These are phyloP conservation scores for Drosophila meridionalis DNA, from an alignment of 2,888 invertebrate genomes.

Conservation along the genomic window DNA sequence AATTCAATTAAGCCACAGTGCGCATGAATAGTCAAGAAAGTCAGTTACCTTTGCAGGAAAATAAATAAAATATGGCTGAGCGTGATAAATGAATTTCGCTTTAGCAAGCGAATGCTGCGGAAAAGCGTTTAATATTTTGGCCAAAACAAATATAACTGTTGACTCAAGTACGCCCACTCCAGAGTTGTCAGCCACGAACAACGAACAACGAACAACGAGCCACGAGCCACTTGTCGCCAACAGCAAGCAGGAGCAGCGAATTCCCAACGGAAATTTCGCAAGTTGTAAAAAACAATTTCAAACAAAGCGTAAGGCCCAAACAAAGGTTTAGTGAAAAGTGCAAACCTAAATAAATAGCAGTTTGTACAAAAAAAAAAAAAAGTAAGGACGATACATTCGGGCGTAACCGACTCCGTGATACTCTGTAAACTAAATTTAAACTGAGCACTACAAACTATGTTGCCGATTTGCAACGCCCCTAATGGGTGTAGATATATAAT, in stretches of 20 bases:
- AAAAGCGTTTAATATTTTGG: slow-evolving; percentile 18
- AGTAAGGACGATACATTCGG: too few relatives aligned
- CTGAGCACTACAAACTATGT: too few relatives aligned
- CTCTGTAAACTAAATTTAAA: too few relatives aligned
- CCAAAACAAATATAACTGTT: slow-evolving; percentile 27
- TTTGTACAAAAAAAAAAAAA: not conserved
- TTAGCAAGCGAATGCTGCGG: not conserved
- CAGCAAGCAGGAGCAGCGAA: slow-evolving; percentile 3
- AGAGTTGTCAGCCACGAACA: not conserved
- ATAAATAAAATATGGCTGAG: slow-evolving; percentile 8
- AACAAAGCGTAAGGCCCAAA: not conserved
- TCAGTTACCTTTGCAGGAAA: slow-evolving; percentile 4
- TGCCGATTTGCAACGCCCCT: too few relatives aligned
- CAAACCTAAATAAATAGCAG: slow-evolving; percentile 3
- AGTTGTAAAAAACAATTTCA: slow-evolving; percentile 7
- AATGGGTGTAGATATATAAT: too few relatives aligned
- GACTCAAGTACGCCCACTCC: slow-evolving; percentile 20
- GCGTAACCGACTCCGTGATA: too few relatives aligned
- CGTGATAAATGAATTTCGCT: not conserved
- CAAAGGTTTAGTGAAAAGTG: slow-evolving; percentile 2
- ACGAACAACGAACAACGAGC: not conserved
- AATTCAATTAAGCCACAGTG: slow-evolving; percentile 16
- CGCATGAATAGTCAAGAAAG: slow-evolving; percentile 15
- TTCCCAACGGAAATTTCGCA: slow-evolving; percentile 17
- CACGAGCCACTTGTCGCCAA: slow-evolving; percentile 25